A percentile compares a stretch with the other conserved stretches of the same genome.
Evolutionary conservation across 37 sponge, comb jelly and placozoan species (phyloP).

Genomic region (Eunapius fragilis): DNA sequence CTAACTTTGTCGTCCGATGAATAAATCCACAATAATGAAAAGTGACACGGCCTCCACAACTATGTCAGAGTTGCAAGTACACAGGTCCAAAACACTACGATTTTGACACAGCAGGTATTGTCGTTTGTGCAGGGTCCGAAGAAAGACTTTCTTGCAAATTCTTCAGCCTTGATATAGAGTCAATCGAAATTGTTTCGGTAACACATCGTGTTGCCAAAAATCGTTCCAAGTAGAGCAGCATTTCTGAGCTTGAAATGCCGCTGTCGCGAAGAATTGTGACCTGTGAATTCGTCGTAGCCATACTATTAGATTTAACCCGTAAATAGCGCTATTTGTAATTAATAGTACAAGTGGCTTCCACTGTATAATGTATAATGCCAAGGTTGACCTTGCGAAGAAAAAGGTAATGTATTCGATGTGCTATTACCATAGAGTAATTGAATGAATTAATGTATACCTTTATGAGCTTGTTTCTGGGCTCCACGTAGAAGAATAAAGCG

Average conservation of each 20-base stretch:
- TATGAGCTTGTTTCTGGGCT: no score
- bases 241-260: not conserved
- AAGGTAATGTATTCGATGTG: not conserved
- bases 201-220: not conserved
- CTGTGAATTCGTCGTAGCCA: not conserved
- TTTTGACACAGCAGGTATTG: not conserved
- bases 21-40: no score
- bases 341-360: not conserved
- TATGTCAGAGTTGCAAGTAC: not conserved
- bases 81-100: not conserved
- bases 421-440: no score
- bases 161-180: not conserved
- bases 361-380: not conserved
- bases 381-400: not conserved
- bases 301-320: not conserved
- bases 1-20: no score
- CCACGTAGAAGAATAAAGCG: slow-evolving; percentile 40
- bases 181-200: not conserved
- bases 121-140: not conserved
- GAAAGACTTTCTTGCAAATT: not conserved
- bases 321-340: not conserved
- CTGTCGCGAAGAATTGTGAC: not conserved
- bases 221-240: not conserved
- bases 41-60: no score
- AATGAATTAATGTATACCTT: no score